Percentiles rank a stretch among this genome's conserved stretches.
These are phyloP conservation scores for Gavia stellata DNA, from an alignment of 2,113 vertebrate genomes.

Conservation along the genomic window DNA sequence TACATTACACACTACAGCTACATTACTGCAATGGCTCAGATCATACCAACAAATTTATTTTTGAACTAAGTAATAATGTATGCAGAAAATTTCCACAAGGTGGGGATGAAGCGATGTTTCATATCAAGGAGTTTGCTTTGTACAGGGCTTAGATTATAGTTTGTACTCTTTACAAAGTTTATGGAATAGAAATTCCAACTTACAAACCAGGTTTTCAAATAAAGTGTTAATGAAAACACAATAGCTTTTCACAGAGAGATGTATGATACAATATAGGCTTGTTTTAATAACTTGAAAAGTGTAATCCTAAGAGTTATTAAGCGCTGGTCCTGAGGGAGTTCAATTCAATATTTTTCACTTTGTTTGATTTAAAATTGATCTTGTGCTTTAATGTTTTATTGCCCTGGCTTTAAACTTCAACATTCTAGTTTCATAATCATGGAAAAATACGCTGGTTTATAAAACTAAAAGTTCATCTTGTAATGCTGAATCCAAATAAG, in stretches of 20 bases:
- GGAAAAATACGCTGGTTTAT: not conserved
- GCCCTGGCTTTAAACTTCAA: not conserved
- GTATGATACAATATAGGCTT: not conserved
- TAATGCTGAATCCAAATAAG: not conserved
- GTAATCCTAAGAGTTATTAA: not conserved
- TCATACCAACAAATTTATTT: not conserved
- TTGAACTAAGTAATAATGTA: not conserved
- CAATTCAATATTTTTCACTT: not conserved
- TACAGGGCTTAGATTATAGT: not conserved
- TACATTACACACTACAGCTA: not conserved
- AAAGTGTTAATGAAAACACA: not conserved
- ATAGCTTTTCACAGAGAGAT: not conserved
- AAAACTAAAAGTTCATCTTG: not conserved
- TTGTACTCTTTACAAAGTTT: not conserved
- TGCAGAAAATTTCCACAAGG: constrained; percentile 11
- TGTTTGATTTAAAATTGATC: not conserved
- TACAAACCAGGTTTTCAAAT: not conserved
- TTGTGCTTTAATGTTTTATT: not conserved
- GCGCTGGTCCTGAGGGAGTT: not conserved
- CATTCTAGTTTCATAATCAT: not conserved
- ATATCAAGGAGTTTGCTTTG: not conserved
- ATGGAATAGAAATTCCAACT: not conserved
- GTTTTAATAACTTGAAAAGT: not conserved
- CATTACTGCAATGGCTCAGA: not conserved
- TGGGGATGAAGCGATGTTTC: not conserved